These are phyloP conservation scores for Echeneis naucrates DNA, from an alignment of 2,797 vertebrate species.

Conservation along the genomic window DNA sequence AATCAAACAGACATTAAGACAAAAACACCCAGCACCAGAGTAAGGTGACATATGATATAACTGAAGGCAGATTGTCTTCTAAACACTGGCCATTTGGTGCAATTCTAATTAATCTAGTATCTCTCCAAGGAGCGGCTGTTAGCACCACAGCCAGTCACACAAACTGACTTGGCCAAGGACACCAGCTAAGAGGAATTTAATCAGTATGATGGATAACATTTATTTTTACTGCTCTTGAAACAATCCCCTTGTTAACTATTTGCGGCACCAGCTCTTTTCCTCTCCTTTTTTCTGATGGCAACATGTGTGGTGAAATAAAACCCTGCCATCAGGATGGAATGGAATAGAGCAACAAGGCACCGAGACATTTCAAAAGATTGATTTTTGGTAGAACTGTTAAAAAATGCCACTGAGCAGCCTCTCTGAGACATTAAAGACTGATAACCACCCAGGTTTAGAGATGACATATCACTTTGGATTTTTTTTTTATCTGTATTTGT, in stretches of 20 bases:
- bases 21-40: slow-evolving; percentile 1
- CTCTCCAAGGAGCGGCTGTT: slow-evolving; percentile 63
- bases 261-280: slow-evolving; percentile 45
- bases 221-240: slow-evolving; percentile 53
- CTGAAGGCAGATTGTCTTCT: slow-evolving; percentile 57
- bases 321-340: neutral
- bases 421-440: slow-evolving; percentile 7
- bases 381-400: neutral
- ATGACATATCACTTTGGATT: slow-evolving; percentile 17
- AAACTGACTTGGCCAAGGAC: slow-evolving; percentile 67
- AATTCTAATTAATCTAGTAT: slow-evolving; percentile 72
- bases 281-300: slow-evolving; percentile 31
- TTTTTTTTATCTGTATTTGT: slow-evolving; percentile 25
- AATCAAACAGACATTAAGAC: slow-evolving; percentile 13
- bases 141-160: slow-evolving; percentile 55
- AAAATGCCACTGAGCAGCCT: neutral
- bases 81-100: slow-evolving; percentile 57
- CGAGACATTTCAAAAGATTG: slow-evolving; percentile 4
- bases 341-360: neutral
- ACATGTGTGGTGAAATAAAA: slow-evolving; percentile 48
- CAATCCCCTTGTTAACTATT: slow-evolving; percentile 61
- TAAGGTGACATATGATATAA: slow-evolving; percentile 40
- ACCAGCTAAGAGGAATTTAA: slow-evolving; percentile 67
- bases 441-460: slow-evolving; percentile 21
- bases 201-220: slow-evolving; percentile 72